These are phyloP conservation scores for Lutraria rhynchaena DNA, from an alignment of 1,140 invertebrate genomes.

Conservation along the genomic window DNA sequence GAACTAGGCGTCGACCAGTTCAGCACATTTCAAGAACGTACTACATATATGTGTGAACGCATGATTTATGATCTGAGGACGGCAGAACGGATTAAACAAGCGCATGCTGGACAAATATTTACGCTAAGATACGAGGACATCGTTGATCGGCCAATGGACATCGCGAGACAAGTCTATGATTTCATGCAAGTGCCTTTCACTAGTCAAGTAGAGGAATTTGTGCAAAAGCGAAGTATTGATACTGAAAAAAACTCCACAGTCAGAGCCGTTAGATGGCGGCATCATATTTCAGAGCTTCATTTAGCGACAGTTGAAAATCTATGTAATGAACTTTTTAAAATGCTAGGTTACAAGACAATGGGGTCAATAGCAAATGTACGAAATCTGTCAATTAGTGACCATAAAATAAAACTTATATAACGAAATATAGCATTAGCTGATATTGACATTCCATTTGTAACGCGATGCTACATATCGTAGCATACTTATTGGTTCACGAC, in stretches of 20 bases:
- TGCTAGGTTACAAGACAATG: not conserved
- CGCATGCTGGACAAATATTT: slow-evolving; percentile 3
- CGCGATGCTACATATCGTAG: too few relatives aligned
- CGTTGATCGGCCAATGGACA: not conserved
- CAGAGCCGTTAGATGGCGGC: not conserved
- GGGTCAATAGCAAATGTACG: too few relatives aligned
- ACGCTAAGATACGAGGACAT: slow-evolving; percentile 28
- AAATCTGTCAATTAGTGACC: too few relatives aligned
- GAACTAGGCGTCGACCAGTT: slow-evolving; percentile 2
- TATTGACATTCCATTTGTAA: too few relatives aligned
- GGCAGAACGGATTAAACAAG: not conserved
- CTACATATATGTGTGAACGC: slow-evolving; percentile 11
- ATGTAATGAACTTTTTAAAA: not conserved
- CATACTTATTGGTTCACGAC: too few relatives aligned
- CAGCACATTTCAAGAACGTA: not conserved
- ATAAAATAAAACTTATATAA: too few relatives aligned
- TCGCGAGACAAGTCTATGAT: not conserved
- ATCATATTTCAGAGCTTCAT: not conserved
- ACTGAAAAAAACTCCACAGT: not conserved
- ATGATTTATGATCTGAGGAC: not conserved
- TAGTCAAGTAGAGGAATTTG: not conserved
- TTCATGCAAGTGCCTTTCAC: slow-evolving; percentile 17
- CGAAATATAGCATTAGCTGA: too few relatives aligned
- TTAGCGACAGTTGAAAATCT: not conserved
- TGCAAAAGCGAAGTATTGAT: not conserved